phyloP scores from a whole-genome alignment of 30 jellyfish, hydroid and myxozoan genomes.

The Turritopsis rubra region DNA sequence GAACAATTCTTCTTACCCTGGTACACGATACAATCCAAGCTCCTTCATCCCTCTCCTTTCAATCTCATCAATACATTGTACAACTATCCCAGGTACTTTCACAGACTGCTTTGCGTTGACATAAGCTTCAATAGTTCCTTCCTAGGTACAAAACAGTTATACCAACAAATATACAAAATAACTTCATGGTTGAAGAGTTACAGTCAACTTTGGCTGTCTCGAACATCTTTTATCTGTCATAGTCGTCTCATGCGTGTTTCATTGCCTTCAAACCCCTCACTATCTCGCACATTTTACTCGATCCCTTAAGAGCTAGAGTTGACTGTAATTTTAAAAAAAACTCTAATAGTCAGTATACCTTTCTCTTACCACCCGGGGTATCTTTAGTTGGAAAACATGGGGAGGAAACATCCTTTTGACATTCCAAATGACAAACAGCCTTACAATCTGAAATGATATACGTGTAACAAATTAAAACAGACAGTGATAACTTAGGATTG shows the following conservation, averaged over 20 bases:
- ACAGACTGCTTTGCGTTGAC: constrained; percentile 37
- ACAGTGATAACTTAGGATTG: no score
- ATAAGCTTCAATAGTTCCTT: constrained; percentile 80
- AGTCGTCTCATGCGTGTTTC: no score
- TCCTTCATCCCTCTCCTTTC: constrained; percentile 88
- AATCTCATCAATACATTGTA: constrained; percentile 66
- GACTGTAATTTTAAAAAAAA: background rate
- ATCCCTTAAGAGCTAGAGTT: no score
- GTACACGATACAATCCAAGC: constrained; percentile 88
- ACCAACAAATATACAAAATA: no score
- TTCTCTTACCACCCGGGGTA: constrained; percentile 67
- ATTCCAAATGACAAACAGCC: constrained; percentile 88
- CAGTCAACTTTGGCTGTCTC: no score
- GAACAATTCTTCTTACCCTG: no score
- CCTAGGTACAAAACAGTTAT: constrained; percentile 47
- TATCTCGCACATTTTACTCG: no score
- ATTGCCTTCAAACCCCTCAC: no score
- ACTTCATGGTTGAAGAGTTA: background rate
- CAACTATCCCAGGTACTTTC: constrained; percentile 74
- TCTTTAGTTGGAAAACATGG: constrained; percentile 91
- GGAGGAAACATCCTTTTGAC: constrained; percentile 64
- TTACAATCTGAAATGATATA: constrained; percentile 59
- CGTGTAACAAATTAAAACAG: background rate
- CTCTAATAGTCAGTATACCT: constrained; percentile 3
- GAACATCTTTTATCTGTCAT: no score